Conservation (phyloP, 1,140 invertebrate genomes). For the Trichogramma pretiosum region DNA sequence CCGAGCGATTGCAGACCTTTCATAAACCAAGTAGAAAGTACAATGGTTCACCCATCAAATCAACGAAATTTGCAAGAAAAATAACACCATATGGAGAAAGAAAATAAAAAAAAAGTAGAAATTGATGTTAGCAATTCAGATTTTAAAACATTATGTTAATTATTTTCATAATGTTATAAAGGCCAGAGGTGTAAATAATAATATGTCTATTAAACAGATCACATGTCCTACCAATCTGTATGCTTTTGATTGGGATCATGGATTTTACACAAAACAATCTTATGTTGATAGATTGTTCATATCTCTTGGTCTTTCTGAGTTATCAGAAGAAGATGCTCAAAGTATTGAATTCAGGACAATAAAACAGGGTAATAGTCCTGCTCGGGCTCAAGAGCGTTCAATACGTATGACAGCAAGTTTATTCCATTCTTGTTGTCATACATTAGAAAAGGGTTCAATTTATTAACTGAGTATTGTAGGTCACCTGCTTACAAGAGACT, state of each 20-base stretch:
- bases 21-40: background rate
- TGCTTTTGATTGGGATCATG: background rate
- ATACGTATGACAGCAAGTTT: background rate
- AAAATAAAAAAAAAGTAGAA: background rate
- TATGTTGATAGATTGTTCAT: background rate
- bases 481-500: too few species aligned
- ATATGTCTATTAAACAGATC: background rate
- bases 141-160: background rate
- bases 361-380: background rate
- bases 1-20: background rate
- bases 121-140: too few species aligned
- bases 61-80: background rate
- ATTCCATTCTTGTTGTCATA: background rate
- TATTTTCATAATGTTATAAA: background rate
- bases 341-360: background rate
- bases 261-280: background rate
- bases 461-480: too few species aligned
- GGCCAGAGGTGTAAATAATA: background rate
- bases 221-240: background rate
- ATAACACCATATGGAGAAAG: background rate
- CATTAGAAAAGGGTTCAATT: too few species aligned
- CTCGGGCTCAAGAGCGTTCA: background rate
- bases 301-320: background rate
- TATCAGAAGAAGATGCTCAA: background rate
- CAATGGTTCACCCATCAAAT: background rate